Conservation (phyloP, 2,888 invertebrate species). For the Iphiclides podalirius region DNA sequence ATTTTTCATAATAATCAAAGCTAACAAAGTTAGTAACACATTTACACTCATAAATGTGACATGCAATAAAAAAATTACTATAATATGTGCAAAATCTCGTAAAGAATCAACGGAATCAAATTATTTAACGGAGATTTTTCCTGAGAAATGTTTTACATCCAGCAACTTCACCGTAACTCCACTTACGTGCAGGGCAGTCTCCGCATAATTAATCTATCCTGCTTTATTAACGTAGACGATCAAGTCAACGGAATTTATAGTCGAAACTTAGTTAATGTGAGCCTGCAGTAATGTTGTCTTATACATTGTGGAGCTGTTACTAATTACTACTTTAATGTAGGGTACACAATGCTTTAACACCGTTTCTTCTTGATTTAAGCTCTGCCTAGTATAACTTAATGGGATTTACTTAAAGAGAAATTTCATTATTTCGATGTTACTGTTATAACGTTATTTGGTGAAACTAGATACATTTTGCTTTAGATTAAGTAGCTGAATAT, state of each 20-base stretch:
- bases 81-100: no score
- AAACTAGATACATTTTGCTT: no score
- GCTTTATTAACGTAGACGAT: constrained; percentile 25
- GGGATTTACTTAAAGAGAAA: constrained; percentile 17
- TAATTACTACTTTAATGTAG: constrained; percentile 47
- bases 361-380: constrained; percentile 22
- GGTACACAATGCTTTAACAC: constrained; percentile 33
- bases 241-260: constrained; percentile 31
- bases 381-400: constrained; percentile 15
- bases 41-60: no score
- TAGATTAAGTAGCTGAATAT: no score
- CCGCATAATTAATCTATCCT: constrained; percentile 21
- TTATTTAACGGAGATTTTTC: no score
- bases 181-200: constrained; percentile 5
- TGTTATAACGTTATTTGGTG: no score
- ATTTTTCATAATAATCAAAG: no score
- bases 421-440: constrained; percentile 11
- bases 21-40: no score
- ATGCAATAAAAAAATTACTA: no score
- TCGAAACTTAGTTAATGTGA: constrained; percentile 28
- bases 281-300: constrained; percentile 31
- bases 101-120: no score
- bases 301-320: constrained; percentile 30
- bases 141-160: no score
- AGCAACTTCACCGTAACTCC: constrained; percentile 1